Evolutionary conservation across 2,888 invertebrate species (phyloP), one percentile per base, ranked within the genome.

Genomic region (Agrochola circellaris): DNA sequence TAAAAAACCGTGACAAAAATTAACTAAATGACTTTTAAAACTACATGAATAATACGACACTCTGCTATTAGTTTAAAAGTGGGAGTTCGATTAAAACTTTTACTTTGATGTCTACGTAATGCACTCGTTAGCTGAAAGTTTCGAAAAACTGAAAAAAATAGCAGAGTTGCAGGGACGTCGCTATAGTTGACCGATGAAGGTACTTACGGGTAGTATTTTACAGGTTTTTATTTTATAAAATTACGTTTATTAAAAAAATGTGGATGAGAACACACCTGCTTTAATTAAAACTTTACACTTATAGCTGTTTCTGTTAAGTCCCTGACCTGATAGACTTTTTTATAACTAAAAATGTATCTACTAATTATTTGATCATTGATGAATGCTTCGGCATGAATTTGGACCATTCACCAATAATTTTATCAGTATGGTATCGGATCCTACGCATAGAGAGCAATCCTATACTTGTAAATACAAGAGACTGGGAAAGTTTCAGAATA

Each of bases 11-110:
- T 20, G 20, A 23, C 3, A 38, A 56, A 8, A 61, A 69, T 65
- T n/a, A 61, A 54, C n/a, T 23, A 42, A 79, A 61, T 72, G 13
- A 73, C 51, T 75, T 72, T 61, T 23, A 48, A 83, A 81, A 82
- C 58, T 38, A 64, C 45, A 69, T 77, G 60, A 81, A 76, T 71
- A 75, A 77, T 69, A 73, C 66, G 54, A 61, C 54, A 38, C 56
- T 75, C 74, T 51, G 54, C 66, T 77, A 70, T 85, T 76, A 84
- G 73, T 73, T 76, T 34, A 72, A 80, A 84, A 77, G 75, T 73
- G 54, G 30, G 20, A 34, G 67, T 86, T 82, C 83, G 69, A 87
- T 87, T 88, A 86, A 88, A 88, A 88, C 64, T 87, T 87, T 54
- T 42, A 71, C 84, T 82, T 77, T 78, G 73, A 77, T 74, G 72